Evolutionary conservation across 2,888 invertebrate genomes (phyloP).

Genomic region (Marronus borbonicus): DNA sequence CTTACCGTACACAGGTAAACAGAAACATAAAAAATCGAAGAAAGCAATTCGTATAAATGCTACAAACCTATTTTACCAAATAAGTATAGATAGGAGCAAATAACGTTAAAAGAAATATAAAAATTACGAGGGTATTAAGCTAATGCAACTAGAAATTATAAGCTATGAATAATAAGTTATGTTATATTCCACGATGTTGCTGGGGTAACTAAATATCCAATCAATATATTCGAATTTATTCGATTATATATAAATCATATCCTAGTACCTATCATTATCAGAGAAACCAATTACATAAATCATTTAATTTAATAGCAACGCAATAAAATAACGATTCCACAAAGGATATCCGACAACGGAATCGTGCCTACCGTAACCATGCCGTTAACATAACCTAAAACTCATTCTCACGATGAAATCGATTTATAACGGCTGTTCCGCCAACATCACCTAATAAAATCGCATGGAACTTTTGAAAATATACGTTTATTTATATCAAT

Average conservation of each 20-base stretch:
- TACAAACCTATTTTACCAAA: too few relatives aligned
- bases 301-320: neutral
- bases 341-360: constrained; percentile 6
- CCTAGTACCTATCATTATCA: neutral
- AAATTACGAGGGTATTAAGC: constrained; percentile 2
- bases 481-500: neutral
- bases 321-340: neutral
- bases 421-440: neutral
- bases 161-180: constrained; percentile 31
- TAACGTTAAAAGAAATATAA: neutral
- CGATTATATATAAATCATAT: neutral
- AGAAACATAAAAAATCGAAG: neutral
- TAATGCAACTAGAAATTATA: constrained; percentile 15
- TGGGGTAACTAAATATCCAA: constrained; percentile 23
- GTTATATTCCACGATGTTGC: constrained; percentile 24
- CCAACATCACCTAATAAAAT: neutral
- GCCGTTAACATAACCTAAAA: constrained; percentile 39
- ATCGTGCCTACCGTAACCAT: constrained; percentile 5
- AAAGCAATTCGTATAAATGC: too few relatives aligned
- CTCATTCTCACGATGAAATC: neutral
- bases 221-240: constrained; percentile 18
- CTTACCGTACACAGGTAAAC: neutral
- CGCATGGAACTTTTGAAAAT: neutral
- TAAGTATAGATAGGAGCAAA: neutral
- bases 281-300: neutral